Base-by-base conservation (phyloP, 2,797 vertebrate genomes). In the Borostomias antarcticus region DNA sequence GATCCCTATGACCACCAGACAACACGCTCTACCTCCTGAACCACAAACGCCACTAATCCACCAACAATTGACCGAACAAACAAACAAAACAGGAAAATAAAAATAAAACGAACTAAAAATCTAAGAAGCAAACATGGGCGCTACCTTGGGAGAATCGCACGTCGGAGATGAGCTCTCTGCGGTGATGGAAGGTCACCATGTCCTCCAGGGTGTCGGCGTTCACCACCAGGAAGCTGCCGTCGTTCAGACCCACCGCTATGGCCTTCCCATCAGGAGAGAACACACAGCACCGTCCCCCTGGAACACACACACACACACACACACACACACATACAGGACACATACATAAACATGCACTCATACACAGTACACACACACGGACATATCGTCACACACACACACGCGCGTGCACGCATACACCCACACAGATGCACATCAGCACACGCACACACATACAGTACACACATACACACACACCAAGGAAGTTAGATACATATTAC, bases 201-300 rank as follows among this genome's bases (percentile, higher is more conserved):
- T 99, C 97, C 86, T 99, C 97, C 76, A 99, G 91, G 0, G 96
- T 98, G 82, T 99, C 97, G 0, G 96, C 94, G 5, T 98, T 99
- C 58, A 99, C 97, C 58, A 99, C 96, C 81, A 98, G 89, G 81
- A 99, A 98, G 81, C 97, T 96, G 58, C 97, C 97, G 4, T 98
- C 97, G 0, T 96, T 98, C 73, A 99, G 73, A 4, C 97, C 97
- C 1, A 99, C 96, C 0, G 96, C 96, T 84, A 99, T 90, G 68
- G 94, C 95, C 79, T 98, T 98, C n/a, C 97, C 97, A 1, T 99
- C 96, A 0, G 97, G 96, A 63, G 96, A 97, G 84, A 99, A 98
- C 82, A 96, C 91, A 77, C 97, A 99, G 85, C 97, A 98, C 48
- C 97, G 89, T 40, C 97, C 97, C 52, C 96, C 97, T 98, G 58